Evolutionary conservation across 37 sponge, comb jelly and placozoan genomes (phyloP), one percentile per base, ranked within the genome.

Genomic region (Spongilla lacustris): DNA sequence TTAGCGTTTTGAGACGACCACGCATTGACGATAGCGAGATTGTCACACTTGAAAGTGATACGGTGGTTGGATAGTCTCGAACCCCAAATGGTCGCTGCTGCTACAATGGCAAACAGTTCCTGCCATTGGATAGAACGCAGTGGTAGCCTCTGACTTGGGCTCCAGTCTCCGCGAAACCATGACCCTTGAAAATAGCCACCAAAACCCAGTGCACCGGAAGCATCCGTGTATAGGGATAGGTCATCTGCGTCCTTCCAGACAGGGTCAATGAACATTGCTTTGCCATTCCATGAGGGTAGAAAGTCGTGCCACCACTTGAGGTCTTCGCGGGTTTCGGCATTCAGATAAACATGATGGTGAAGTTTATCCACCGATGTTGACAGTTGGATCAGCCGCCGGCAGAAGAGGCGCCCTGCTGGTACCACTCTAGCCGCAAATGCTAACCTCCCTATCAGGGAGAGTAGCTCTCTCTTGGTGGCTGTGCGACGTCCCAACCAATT

Each of bases 231-330:
- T 48, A 90, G 67, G 23, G 78, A 35, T 28, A 75, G 9, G 27
- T 68, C 49, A n/a, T 38, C 19, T 41, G 85, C 79, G 0, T 41
- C 22, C 2, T 67, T 36, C 81, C 77, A 79, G 34, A 46, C 23
- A 36, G 68, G 33, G 2, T 75, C 36, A 28, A 58, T 46, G 2
- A 85, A 23, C 27, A 84, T 21, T 3, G 68, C 32, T 23, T 13
- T 67, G 17, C 87, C 91, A 38, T 37, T 66, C 91, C 86, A 91
- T n/a, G 22, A 19, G 13, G 73, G 80, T 29, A 86, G 78, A 36
- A 91, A 81, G 8, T 38, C 29, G 14, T 24, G 24, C 91, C 91
- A 91, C 91, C 91, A 86, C 46, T 76, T 66, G 50, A 91, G 22
- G 76, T 91, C 91, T 35, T 68, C 32, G 23, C 79, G 27, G 24